Conservation (phyloP, 2,797 vertebrate species). For the Gila robusta region DNA sequence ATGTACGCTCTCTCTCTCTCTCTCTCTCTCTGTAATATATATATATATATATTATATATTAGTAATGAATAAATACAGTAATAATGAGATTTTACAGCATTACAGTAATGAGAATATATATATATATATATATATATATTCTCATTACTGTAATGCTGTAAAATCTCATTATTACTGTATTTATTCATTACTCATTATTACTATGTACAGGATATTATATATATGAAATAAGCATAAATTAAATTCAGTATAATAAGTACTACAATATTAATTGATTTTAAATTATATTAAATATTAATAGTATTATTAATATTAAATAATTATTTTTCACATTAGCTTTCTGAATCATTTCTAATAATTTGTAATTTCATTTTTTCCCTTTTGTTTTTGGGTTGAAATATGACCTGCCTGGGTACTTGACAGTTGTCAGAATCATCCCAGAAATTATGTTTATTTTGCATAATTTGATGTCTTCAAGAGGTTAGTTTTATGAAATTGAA, state of each 20-base stretch:
- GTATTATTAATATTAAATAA: not conserved
- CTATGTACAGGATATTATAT: too few relatives aligned
- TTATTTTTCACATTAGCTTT: not conserved
- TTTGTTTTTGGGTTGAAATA: slow-evolving; percentile 4
- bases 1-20: too few relatives aligned
- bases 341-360: not conserved
- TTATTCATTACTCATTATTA: too few relatives aligned
- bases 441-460: not conserved
- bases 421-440: not conserved
- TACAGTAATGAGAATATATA: too few relatives aligned
- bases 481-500: not conserved
- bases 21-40: too few relatives aligned
- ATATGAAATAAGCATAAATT: not conserved
- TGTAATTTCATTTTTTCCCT: too few relatives aligned
- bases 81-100: too few relatives aligned
- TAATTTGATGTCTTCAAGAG: not conserved
- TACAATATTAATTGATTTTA: not conserved
- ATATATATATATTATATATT: too few relatives aligned
- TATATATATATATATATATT: too few relatives aligned
- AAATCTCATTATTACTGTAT: too few relatives aligned
- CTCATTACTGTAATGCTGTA: too few relatives aligned
- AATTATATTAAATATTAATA: not conserved
- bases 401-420: not conserved
- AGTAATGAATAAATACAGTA: too few relatives aligned
- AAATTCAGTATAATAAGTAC: not conserved